These are phyloP conservation scores for Gastrophysa polygoni DNA, from an alignment of 2,888 invertebrate species.

Conservation along the genomic window DNA sequence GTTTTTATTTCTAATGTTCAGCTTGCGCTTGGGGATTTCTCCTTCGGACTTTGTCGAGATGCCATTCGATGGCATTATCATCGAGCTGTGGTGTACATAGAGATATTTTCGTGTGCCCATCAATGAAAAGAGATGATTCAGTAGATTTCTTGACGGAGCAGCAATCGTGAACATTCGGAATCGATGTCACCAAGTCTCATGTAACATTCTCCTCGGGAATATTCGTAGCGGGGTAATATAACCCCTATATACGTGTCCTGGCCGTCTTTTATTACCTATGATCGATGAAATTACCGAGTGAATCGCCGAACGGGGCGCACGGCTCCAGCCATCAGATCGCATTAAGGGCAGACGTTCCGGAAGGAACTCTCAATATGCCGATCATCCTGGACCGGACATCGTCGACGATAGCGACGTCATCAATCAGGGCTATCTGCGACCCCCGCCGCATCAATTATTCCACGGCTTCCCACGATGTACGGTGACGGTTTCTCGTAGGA, in stretches of 20 bases:
- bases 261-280: slow-evolving; percentile 26
- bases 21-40: no score
- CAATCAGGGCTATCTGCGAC: slow-evolving; percentile 55
- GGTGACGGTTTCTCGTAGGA: slow-evolving; percentile 28
- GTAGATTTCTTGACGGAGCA: no score
- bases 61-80: no score
- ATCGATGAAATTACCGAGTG: slow-evolving; percentile 47
- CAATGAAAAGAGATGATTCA: no score
- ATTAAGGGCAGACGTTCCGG: slow-evolving; percentile 51
- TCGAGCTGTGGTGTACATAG: no score
- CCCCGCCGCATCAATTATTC: slow-evolving; percentile 21
- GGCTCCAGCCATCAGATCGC: slow-evolving; percentile 49
- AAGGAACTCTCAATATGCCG: slow-evolving; percentile 59
- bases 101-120: no score
- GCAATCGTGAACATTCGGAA: no score
- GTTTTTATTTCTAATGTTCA: no score
- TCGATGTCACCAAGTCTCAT: no score
- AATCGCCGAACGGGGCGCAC: slow-evolving; percentile 41
- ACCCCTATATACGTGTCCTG: slow-evolving; percentile 31
- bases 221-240: no score
- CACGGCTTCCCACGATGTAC: slow-evolving; percentile 4
- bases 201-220: no score
- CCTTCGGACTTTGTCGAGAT: no score
- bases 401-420: slow-evolving; percentile 55
- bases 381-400: slow-evolving; percentile 55